A percentile compares a stretch with the other conserved stretches of the same genome.
These are phyloP conservation scores for Melanotus villosus DNA, from an alignment of 2,888 invertebrate species.

Conservation along the genomic window DNA sequence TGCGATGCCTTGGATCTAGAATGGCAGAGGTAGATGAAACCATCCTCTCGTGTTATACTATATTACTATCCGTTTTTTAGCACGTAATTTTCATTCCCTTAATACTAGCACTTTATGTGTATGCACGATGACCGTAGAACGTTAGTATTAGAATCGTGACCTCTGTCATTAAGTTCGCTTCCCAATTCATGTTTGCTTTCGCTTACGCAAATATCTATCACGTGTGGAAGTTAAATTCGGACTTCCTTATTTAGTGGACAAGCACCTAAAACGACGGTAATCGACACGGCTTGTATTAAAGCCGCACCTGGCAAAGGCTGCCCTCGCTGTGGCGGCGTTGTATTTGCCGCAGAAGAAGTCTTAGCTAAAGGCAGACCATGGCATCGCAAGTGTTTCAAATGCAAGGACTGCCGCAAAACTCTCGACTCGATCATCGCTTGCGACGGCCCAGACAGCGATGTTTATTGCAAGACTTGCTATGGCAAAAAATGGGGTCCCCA, in stretches of 20 bases:
- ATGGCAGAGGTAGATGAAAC: constrained; percentile 77
- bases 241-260: constrained; percentile 73
- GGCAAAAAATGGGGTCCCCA: constrained; percentile 98
- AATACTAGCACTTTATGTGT: constrained; percentile 5
- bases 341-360: constrained; percentile 95
- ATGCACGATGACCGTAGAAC: constrained; percentile 18
- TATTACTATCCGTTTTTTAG: not conserved
- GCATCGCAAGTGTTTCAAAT: constrained; percentile 96
- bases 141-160: constrained; percentile 27
- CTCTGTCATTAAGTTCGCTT: constrained; percentile 46
- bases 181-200: constrained; percentile 41
- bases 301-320: constrained; percentile 91
- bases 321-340: constrained; percentile 90
- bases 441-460: constrained; percentile 92
- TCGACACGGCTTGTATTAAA: constrained; percentile 85
- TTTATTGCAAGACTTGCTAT: constrained; percentile 98
- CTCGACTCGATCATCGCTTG: constrained; percentile 96
- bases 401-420: constrained; percentile 92
- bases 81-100: constrained; percentile 10
- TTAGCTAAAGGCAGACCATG: constrained; percentile 91
- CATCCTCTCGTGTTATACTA: constrained; percentile 9
- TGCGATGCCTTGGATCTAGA: constrained; percentile 86
- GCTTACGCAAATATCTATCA: constrained; percentile 33
- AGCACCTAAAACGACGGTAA: constrained; percentile 83
- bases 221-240: not conserved